Conservation (phyloP, 2,888 invertebrate species). For the Heliconius sara region DNA sequence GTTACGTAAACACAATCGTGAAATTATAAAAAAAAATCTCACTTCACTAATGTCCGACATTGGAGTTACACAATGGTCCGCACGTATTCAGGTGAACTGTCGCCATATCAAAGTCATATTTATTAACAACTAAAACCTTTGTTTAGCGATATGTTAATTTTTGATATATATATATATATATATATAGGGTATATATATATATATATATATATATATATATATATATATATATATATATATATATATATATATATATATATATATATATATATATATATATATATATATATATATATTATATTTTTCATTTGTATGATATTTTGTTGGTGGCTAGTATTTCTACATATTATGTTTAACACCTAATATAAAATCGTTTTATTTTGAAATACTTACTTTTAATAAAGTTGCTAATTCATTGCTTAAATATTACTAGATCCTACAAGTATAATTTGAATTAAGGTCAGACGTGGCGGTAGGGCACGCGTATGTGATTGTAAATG, state of each 20-base stretch:
- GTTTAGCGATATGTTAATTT: constrained; percentile 47
- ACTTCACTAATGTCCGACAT: constrained; percentile 49
- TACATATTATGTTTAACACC: constrained; percentile 14
- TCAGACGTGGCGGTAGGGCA: neutral
- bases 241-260: constrained; percentile 27
- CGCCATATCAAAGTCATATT: constrained; percentile 62
- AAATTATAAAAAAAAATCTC: constrained; percentile 41
- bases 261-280: constrained; percentile 24
- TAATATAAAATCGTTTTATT: neutral
- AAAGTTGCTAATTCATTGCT: no score
- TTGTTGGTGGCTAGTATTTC: constrained; percentile 17
- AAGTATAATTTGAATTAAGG: neutral
- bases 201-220: constrained; percentile 20
- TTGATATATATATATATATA: neutral
- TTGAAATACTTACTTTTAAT: no score
- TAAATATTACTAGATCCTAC: no score
- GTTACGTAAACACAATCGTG: constrained; percentile 38
- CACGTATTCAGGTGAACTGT: constrained; percentile 50
- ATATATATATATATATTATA: constrained; percentile 21
- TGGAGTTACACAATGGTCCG: constrained; percentile 48
- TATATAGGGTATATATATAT: no score
- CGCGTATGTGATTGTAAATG: no score
- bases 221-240: constrained; percentile 23
- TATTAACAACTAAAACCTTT: constrained; percentile 56
- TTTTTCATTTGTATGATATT: constrained; percentile 17